A percentile compares a stretch with the other conserved stretches of the same genome.
Evolutionary conservation across 2,113 vertebrate species (phyloP).

Genomic region (Protomyctophum bolini): DNA sequence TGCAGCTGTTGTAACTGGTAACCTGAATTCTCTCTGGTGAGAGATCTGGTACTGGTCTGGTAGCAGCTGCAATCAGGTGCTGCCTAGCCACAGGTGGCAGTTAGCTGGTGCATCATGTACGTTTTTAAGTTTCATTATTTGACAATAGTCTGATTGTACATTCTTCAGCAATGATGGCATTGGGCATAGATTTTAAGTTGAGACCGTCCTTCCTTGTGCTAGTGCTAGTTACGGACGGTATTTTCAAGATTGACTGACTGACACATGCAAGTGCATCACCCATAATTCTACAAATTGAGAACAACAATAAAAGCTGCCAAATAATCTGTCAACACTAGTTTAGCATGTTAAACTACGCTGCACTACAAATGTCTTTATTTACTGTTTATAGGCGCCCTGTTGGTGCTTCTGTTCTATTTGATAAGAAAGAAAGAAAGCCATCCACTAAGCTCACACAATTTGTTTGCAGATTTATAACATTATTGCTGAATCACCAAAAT

Average conservation of each 20-base stretch:
- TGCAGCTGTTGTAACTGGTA: conserved; percentile 21
- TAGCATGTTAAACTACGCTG: not conserved
- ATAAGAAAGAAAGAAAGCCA: not conserved
- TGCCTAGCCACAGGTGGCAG: conserved; percentile 33
- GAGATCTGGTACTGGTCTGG: conserved; percentile 8
- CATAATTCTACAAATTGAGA: no score
- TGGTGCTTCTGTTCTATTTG: not conserved
- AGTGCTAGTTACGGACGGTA: no score
- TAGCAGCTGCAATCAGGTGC: conserved; percentile 25
- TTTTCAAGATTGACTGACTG: no score
- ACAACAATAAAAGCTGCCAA: not conserved
- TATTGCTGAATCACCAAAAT: not conserved
- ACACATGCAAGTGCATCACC: no score
- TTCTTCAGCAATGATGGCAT: no score
- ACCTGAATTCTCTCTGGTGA: conserved; percentile 1
- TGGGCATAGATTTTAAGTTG: no score
- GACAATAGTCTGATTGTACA: no score
- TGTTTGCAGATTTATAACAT: not conserved
- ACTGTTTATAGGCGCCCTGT: not conserved
- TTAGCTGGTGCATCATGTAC: not conserved
- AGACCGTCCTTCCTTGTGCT: not conserved
- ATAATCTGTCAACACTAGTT: not conserved
- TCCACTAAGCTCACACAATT: not conserved
- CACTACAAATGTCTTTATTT: no score
- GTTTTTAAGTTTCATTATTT: no score